phyloP scores from a whole-genome alignment of 1,140 invertebrate genomes.

The Octopus sinensis region DNA sequence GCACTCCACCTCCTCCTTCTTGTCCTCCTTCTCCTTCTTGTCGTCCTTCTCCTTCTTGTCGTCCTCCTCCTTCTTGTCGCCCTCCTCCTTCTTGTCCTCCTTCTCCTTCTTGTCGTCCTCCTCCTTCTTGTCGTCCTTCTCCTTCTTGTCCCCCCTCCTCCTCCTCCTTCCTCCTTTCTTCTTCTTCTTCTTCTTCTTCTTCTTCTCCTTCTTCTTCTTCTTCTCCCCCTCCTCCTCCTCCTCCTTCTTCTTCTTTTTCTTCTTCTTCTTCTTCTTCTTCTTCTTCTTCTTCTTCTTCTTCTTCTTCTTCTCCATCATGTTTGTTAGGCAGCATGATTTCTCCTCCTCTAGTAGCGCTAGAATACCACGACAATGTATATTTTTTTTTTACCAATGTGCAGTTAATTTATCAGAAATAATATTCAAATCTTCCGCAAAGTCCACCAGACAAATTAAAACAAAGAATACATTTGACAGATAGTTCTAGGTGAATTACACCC shows the following conservation, averaged over 20 bases:
- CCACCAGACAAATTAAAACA: no score
- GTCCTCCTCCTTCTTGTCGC: neutral
- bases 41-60: neutral
- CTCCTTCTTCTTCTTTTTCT: neutral
- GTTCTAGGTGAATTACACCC: no score
- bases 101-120: neutral
- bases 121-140: neutral
- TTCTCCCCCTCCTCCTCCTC: conserved; percentile 20
- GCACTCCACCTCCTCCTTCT: conserved; percentile 11
- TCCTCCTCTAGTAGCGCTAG: no score
- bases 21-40: conserved; percentile 6
- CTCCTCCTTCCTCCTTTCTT: neutral
- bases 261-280: conserved; percentile 19
- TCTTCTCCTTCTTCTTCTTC: neutral
- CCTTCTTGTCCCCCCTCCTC: neutral
- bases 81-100: neutral
- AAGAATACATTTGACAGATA: no score
- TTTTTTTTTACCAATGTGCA: no score
- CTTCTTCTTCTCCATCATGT: conserved; percentile 16
- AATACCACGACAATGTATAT: no score
- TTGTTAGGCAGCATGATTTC: no score
- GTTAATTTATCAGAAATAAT: no score
- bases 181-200: neutral
- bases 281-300: conserved; percentile 20
- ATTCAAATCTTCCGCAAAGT: no score